These are phyloP conservation scores for Dreissena rostriformis DNA, from an alignment of 1,140 invertebrate species.

Conservation along the genomic window DNA sequence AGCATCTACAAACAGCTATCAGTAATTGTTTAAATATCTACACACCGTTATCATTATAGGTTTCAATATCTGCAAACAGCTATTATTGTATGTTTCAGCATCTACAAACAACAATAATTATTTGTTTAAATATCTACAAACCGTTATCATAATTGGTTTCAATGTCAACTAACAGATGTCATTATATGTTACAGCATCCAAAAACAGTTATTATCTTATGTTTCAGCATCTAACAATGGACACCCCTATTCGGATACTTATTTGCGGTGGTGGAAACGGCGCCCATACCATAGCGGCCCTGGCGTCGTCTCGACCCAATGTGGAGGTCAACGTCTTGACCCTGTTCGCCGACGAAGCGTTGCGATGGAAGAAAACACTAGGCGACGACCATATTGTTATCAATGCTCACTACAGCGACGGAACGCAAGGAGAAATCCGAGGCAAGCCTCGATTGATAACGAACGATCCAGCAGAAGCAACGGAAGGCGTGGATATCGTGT, in stretches of 20 bases:
- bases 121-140: no score
- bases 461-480: slow-evolving; percentile 65
- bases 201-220: not conserved
- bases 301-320: slow-evolving; percentile 62
- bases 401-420: slow-evolving; percentile 61
- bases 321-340: slow-evolving; percentile 68
- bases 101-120: no score
- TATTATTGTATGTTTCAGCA: no score
- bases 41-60: no score
- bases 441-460: slow-evolving; percentile 65
- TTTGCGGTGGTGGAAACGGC: slow-evolving; percentile 73
- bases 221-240: slow-evolving; percentile 4
- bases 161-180: not conserved
- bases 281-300: slow-evolving; percentile 72
- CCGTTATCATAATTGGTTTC: not conserved
- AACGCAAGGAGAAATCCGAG: slow-evolving; percentile 38
- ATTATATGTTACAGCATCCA: slow-evolving; percentile 5
- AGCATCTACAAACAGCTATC: no score
- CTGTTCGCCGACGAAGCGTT: slow-evolving; percentile 73
- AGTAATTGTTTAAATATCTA: no score
- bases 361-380: slow-evolving; percentile 66
- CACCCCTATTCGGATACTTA: slow-evolving; percentile 37
- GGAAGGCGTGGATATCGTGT: slow-evolving; percentile 63
- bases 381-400: slow-evolving; percentile 61
- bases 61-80: no score